A percentile compares a stretch with the other conserved stretches of the same genome.
These are phyloP conservation scores for Zingel zingel DNA, from an alignment of 2,113 vertebrate species.

Conservation along the genomic window DNA sequence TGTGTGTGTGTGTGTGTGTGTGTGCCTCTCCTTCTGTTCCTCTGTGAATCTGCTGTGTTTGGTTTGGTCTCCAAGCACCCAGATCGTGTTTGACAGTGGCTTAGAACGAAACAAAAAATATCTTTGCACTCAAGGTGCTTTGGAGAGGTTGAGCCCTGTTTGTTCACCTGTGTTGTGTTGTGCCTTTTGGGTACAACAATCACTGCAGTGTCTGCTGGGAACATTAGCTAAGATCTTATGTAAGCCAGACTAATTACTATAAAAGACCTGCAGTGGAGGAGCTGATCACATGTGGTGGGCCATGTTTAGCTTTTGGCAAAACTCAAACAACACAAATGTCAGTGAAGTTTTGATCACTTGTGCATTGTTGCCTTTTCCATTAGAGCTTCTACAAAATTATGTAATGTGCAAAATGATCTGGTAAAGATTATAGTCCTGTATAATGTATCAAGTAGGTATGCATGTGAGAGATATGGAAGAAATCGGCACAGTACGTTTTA, in stretches of 20 bases:
- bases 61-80: conserved; percentile 60
- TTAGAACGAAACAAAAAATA: conserved; percentile 47
- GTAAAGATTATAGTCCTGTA: neutral
- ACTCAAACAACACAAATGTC: neutral
- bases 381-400: neutral
- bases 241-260: conserved; percentile 40
- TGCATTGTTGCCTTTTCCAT: neutral
- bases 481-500: neutral
- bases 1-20: too few relatives aligned
- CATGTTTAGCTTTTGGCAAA: neutral
- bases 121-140: conserved; percentile 37
- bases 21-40: neutral
- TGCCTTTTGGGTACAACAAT: conserved; percentile 28
- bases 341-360: neutral
- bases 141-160: conserved; percentile 41
- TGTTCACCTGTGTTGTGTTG: conserved; percentile 54
- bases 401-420: neutral
- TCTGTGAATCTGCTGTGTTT: conserved; percentile 37
- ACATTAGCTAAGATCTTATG: conserved; percentile 10
- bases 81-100: conserved; percentile 40
- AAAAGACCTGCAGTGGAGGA: conserved; percentile 8
- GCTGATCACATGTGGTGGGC: conserved; percentile 1
- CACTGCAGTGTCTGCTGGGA: conserved; percentile 17
- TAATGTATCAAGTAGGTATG: neutral
- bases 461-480: neutral